Evolutionary conservation across 2,888 invertebrate genomes (phyloP), one percentile per base, ranked within the genome.

Genomic region (Noctua janthina): DNA sequence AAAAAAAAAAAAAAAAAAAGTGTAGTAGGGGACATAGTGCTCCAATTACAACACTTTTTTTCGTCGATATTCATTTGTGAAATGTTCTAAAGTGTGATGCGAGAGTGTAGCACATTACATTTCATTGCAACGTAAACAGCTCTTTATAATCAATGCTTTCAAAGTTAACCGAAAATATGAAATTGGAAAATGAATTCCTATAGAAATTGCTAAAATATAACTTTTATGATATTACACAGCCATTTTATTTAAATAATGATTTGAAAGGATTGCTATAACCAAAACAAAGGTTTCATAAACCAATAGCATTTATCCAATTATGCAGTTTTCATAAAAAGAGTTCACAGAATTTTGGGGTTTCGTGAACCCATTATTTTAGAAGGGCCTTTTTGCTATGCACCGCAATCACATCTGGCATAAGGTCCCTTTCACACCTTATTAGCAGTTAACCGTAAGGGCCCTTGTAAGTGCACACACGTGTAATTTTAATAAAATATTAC

Each of bases 401-500:
- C 13, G 15, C 20, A 43, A n/a, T n/a, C 66, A 75, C 75, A 82
- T 74, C 56, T 67, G 83, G 74, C 11, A 10, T 7, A 2, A 74
- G 29, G 66, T 29, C 46, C 39, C 73, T 39, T 56, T 43, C 49
- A 67, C 49, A 82, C 8, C 56, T 20, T 59, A n/a, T 74, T 83
- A 59, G 23, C 17, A 23, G 49, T 49, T 51, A 73, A 67, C 56
- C 35, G 67, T 49, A 51, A 82, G 56, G 39, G n/a, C n/a, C 15
- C 51, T 51, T 43, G 11, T 67, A 74, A 74, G 59, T 56, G 76
- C 35, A 43, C 43, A 43, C 43, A 51, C 49, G 15, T 59, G 66
- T 67, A 0, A 82, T 82, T 82, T 74, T 29, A 74, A 82, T 82
- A 74, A 82, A 82, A 67, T 74, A 67, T 56, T 29, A 20, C 39